A percentile compares a stretch with the other conserved stretches of the same genome.
These are phyloP conservation scores for Notolabrus celidotus DNA, from an alignment of 2,797 vertebrate species.

Conservation along the genomic window DNA sequence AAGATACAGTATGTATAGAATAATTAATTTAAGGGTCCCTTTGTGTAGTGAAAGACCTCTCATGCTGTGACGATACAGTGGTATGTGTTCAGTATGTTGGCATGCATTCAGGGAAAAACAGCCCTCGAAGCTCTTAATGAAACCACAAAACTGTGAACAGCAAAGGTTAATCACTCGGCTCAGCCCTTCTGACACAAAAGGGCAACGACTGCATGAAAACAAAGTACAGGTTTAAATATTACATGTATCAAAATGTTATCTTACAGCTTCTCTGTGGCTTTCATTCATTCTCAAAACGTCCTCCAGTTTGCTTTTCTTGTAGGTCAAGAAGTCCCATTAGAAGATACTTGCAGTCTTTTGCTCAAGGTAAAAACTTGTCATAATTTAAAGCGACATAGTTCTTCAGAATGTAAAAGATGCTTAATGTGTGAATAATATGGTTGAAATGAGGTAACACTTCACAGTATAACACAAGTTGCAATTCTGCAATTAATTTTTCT, in stretches of 20 bases:
- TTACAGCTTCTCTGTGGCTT: conserved; percentile 57
- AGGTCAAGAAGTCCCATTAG: conserved; percentile 25
- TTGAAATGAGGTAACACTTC: conserved; percentile 35
- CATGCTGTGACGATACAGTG: conserved; percentile 76
- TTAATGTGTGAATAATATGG: conserved; percentile 10
- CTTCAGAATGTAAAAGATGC: background rate
- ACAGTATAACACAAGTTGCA: conserved; percentile 35
- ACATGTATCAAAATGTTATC: conserved; percentile 66
- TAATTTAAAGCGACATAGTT: background rate
- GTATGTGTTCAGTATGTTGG: conserved; percentile 70
- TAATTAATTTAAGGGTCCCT: conserved; percentile 64
- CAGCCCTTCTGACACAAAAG: conserved; percentile 56
- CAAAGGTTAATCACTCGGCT: conserved; percentile 53
- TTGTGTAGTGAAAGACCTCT: conserved; percentile 46
- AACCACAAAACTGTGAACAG: conserved; percentile 56
- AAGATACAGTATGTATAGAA: conserved; percentile 82
- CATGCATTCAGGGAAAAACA: conserved; percentile 78
- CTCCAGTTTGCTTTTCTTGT: too few species aligned
- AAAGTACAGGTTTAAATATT: conserved; percentile 65
- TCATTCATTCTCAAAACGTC: conserved; percentile 40
- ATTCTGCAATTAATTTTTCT: conserved; percentile 3
- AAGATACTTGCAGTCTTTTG: conserved; percentile 6
- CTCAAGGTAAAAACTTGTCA: conserved; percentile 6
- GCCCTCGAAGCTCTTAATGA: conserved; percentile 57
- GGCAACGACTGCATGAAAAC: conserved; percentile 56